Evolutionary conservation across 2,888 invertebrate genomes (phyloP).

Genomic region (Apodemia mormo): DNA sequence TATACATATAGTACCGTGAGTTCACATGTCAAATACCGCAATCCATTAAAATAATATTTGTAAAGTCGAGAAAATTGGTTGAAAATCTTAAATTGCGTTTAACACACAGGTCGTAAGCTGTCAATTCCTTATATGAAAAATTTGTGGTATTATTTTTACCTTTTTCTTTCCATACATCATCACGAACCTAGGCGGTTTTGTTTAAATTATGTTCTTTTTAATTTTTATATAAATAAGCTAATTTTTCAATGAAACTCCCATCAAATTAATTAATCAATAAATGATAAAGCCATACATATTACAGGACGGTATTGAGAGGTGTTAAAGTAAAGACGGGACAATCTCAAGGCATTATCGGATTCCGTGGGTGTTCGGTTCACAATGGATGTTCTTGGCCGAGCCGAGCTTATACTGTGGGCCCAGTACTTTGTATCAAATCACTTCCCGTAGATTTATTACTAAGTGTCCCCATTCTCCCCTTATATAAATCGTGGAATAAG

Average conservation of each 20-base stretch:
- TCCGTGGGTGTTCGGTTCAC: slow-evolving; percentile 69
- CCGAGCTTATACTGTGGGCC: slow-evolving; percentile 71
- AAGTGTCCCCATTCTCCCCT: slow-evolving; percentile 68
- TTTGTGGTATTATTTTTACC: too few relatives aligned
- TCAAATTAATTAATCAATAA: slow-evolving; percentile 48
- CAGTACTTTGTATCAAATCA: slow-evolving; percentile 80
- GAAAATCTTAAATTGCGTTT: too few relatives aligned
- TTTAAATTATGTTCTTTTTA: background rate
- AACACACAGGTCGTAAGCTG: too few relatives aligned
- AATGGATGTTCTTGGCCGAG: slow-evolving; percentile 74
- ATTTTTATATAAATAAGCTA: background rate
- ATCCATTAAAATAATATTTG: too few relatives aligned
- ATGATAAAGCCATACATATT: slow-evolving; percentile 32
- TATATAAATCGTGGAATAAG: slow-evolving; percentile 77
- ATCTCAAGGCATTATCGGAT: slow-evolving; percentile 80
- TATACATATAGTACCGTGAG: too few relatives aligned
- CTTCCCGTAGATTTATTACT: slow-evolving; percentile 76
- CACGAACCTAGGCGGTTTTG: too few relatives aligned
- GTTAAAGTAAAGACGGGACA: slow-evolving; percentile 77
- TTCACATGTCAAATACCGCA: too few relatives aligned
- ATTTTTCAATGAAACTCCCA: slow-evolving; percentile 40
- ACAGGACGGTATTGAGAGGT: slow-evolving; percentile 57
- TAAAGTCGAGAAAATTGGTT: too few relatives aligned
- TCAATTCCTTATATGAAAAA: too few relatives aligned
- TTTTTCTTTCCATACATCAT: too few relatives aligned